phyloP scores from a whole-genome alignment of 1,140 invertebrate genomes.

The Cyphomyrmex costatus region DNA sequence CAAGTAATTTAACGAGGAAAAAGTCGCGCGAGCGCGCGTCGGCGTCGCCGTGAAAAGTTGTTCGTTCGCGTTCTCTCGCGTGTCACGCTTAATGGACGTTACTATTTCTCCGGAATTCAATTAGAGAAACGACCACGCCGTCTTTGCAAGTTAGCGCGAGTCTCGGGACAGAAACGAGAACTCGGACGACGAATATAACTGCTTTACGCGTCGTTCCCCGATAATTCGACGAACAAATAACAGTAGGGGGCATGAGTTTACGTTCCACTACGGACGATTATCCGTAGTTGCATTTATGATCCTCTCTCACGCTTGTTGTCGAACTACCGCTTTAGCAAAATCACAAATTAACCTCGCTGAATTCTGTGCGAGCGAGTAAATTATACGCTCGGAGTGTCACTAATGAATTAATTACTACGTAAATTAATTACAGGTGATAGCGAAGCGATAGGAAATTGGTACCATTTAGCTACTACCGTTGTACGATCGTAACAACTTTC shows the following conservation, averaged over 20 bases:
- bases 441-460: constrained; percentile 1
- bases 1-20: constrained; percentile 36
- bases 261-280: constrained; percentile 19
- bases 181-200: constrained; percentile 44
- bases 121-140: constrained; percentile 54
- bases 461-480: neutral
- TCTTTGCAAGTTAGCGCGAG: constrained; percentile 37
- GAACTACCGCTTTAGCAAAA: constrained; percentile 28
- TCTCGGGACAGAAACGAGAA: constrained; percentile 15
- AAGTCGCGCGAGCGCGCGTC: neutral
- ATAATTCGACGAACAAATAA: constrained; percentile 57
- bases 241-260: constrained; percentile 22
- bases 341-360: constrained; percentile 42
- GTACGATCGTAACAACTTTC: neutral
- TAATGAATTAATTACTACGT: constrained; percentile 50
- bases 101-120: constrained; percentile 60
- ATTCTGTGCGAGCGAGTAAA: constrained; percentile 34
- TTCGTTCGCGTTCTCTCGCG: constrained; percentile 31
- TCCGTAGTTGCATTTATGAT: constrained; percentile 43
- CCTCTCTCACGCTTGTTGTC: constrained; percentile 2
- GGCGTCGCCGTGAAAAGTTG: constrained; percentile 22
- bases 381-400: constrained; percentile 25
- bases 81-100: constrained; percentile 50
- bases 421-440: constrained; percentile 46
- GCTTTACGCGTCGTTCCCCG: constrained; percentile 7